Base-by-base conservation (phyloP, 1,140 invertebrate genomes). In the Trichonephila clavipes region DNA sequence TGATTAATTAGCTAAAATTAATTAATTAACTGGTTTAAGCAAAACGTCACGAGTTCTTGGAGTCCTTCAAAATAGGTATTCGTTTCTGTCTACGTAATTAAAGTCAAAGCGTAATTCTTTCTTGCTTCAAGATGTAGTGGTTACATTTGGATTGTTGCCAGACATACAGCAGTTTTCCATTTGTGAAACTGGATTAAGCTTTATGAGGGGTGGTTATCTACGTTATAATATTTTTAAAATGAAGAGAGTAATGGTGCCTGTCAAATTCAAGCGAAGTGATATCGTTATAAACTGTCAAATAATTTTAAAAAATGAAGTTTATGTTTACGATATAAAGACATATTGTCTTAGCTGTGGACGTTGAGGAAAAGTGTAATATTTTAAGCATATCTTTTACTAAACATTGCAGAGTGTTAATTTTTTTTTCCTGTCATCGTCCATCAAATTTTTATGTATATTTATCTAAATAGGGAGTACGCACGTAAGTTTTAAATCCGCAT, bases 11-110 rank as follows among this genome's bases (percentile, higher is more conserved):
- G 51, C 51, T 51, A 51, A 69, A n/a, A 69, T 69, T 69, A 69
- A 69, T 69, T 69, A 69, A 69, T 28, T 69, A 69, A 4, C n/a
- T 6, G 21, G 21, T 51, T 7, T 51, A 28, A n/a, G 66, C 66
- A 14, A 51, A 51, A 28, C 72, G 24, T 14, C 72, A 34, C 34
- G 34, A 1, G 72, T 28, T 40, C 24, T 8, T 40, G 16, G 28
- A 34, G 72, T 28, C 72, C 72, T 77, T 77, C 72, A 77, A 77
- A 77, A 77, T 77, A 77, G 34, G 72, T 77, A 77, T 77, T 77
- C 72, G 18, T 18, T 77, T 77, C 28, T 34, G 28, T 18, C 28
- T 34, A 19, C 14, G 28, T 77, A 77, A 77, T 77, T 77, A 77
- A 77, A 18, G 14, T 18, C 24, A 34, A 28, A 77, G 72, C 28